Percentiles rank a stretch among this genome's conserved stretches.
phyloP scores from a whole-genome alignment of 1,140 invertebrate genomes.

The Pogonognathellus flavescens region DNA sequence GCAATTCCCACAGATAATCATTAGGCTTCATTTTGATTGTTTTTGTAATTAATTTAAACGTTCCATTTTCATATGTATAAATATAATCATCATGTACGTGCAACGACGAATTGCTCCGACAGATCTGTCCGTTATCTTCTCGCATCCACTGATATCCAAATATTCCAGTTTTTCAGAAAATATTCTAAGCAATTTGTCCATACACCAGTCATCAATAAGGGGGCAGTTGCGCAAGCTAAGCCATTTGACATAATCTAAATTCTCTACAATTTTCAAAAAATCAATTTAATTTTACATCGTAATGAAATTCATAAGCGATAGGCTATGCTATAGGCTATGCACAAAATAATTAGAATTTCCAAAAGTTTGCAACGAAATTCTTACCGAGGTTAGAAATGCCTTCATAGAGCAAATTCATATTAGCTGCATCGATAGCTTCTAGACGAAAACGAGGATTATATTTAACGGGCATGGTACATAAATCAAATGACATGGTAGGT shows the following conservation, averaged over 20 bases:
- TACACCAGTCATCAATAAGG: slow-evolving; percentile 82
- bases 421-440: slow-evolving; percentile 79
- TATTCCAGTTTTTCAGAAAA: slow-evolving; percentile 77
- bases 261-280: slow-evolving; percentile 68
- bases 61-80: too few relatives aligned
- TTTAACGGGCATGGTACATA: slow-evolving; percentile 57
- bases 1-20: neutral
- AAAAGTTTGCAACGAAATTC: too few relatives aligned
- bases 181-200: slow-evolving; percentile 77
- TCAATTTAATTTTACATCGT: slow-evolving; percentile 52
- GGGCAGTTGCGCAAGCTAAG: slow-evolving; percentile 77
- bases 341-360: too few relatives aligned
- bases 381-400: slow-evolving; percentile 78
- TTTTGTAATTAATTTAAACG: too few relatives aligned
- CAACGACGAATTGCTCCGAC: slow-evolving; percentile 77
- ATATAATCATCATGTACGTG: slow-evolving; percentile 48
- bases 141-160: slow-evolving; percentile 81
- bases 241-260: slow-evolving; percentile 76
- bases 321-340: too few relatives aligned
- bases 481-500: slow-evolving; percentile 70
- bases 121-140: slow-evolving; percentile 76
- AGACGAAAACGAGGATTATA: slow-evolving; percentile 74
- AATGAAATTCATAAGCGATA: too few relatives aligned
- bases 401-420: slow-evolving; percentile 77
- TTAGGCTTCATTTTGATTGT: neutral